These are phyloP conservation scores for Emmelina monodactyla DNA, from an alignment of 2,888 invertebrate species.

Conservation along the genomic window DNA sequence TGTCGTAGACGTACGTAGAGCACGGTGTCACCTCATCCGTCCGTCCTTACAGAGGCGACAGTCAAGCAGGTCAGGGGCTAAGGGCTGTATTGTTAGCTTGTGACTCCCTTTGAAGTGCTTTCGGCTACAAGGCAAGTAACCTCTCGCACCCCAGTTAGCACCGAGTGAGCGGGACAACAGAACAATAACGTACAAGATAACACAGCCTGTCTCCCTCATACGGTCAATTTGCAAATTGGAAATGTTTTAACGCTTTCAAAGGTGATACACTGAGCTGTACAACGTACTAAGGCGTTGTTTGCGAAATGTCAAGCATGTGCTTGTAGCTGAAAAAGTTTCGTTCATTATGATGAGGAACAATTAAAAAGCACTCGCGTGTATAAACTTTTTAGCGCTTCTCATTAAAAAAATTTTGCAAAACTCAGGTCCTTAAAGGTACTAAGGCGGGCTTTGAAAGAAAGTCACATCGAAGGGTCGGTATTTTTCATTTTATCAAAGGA, in stretches of 20 bases:
- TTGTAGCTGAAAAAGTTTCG: background rate
- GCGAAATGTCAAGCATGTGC: background rate
- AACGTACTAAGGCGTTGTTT: background rate
- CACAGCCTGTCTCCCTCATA: no score
- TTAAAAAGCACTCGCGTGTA: no score
- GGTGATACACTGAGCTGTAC: no score
- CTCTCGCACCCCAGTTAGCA: background rate
- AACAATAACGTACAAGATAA: no score
- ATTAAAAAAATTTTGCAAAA: background rate
- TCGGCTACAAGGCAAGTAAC: no score
- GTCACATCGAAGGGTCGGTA: constrained; percentile 24
- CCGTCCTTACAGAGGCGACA: constrained; percentile 47
- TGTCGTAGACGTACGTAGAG: constrained; percentile 27
- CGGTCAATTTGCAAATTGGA: background rate
- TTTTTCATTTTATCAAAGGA: constrained; percentile 61
- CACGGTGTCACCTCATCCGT: constrained; percentile 44
- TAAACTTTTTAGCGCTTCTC: constrained; percentile 15
- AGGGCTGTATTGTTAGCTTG: constrained; percentile 55
- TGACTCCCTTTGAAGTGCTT: constrained; percentile 45
- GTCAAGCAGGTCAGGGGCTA: constrained; percentile 55
- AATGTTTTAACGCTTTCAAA: no score
- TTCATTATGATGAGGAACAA: background rate
- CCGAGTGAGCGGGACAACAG: background rate
- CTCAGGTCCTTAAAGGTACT: background rate
- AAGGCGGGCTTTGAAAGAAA: background rate